These are phyloP conservation scores for Leptocoma aspasia DNA, from an alignment of 2,113 vertebrate species.

Conservation along the genomic window DNA sequence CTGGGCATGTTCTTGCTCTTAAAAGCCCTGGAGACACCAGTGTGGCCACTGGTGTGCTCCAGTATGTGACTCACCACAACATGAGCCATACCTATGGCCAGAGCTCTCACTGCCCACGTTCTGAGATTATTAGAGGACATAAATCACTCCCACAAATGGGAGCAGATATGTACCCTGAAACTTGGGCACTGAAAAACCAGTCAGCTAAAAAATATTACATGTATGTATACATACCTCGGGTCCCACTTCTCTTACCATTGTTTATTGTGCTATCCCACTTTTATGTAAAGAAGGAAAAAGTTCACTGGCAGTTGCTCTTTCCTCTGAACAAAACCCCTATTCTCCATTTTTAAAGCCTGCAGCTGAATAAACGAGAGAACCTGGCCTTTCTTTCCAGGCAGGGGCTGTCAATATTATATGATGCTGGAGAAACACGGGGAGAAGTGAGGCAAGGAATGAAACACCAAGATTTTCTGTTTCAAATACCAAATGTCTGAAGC, in stretches of 20 bases:
- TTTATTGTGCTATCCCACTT: slow-evolving; percentile 64
- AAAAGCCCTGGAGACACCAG: background rate
- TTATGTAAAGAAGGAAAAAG: slow-evolving; percentile 63
- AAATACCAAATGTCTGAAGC: slow-evolving; percentile 69
- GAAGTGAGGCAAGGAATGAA: slow-evolving; percentile 68
- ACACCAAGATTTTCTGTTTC: slow-evolving; percentile 70
- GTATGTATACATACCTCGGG: background rate
- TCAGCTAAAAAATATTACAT: background rate
- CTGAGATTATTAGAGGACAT: background rate
- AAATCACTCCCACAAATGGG: background rate
- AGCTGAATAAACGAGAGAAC: slow-evolving; percentile 60
- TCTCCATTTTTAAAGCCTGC: slow-evolving; percentile 67
- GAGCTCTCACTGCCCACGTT: background rate
- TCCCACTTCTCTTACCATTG: slow-evolving; percentile 49
- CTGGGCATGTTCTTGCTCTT: background rate
- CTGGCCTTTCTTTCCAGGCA: slow-evolving; percentile 62
- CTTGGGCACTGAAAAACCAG: background rate
- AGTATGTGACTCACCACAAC: background rate
- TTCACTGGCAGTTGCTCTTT: slow-evolving; percentile 56
- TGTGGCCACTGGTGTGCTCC: background rate
- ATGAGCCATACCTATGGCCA: background rate
- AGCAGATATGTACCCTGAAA: background rate
- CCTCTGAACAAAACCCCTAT: slow-evolving; percentile 59
- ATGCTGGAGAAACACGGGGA: slow-evolving; percentile 65
- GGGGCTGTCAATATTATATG: slow-evolving; percentile 65